Evolutionary conservation across 2,888 invertebrate genomes (phyloP).

Genomic region (Acleris cristana): DNA sequence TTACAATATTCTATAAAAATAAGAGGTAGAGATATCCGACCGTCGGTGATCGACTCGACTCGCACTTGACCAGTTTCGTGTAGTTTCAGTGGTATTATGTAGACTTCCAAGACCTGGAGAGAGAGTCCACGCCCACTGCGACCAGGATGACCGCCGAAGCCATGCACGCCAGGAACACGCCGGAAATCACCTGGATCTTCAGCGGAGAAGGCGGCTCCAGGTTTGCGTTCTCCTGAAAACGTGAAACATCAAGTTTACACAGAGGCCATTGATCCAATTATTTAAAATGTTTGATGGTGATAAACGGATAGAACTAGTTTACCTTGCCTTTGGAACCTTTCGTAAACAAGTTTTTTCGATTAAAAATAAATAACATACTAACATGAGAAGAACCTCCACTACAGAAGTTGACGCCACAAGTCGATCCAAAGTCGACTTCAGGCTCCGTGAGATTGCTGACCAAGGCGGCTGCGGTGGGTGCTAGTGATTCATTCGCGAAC

Average conservation of each 20-base stretch:
- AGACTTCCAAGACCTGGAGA: conserved; percentile 83
- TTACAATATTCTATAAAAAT: no score
- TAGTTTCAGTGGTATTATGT: background rate
- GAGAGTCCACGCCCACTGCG: conserved; percentile 90
- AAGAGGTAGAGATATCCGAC: no score
- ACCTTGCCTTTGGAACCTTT: no score
- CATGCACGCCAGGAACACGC: conserved; percentile 93
- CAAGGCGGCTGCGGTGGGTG: conserved; percentile 46
- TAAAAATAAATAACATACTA: conserved; percentile 38
- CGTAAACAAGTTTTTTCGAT: background rate
- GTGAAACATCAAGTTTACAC: no score
- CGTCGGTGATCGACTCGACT: no score
- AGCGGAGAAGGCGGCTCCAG: conserved; percentile 87
- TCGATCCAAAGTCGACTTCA: conserved; percentile 77
- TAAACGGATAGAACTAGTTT: no score
- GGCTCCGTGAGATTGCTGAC: conserved; percentile 50
- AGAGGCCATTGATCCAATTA: no score
- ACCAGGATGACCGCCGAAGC: conserved; percentile 89
- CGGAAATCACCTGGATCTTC: conserved; percentile 90
- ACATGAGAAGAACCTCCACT: conserved; percentile 78
- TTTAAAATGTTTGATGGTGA: no score
- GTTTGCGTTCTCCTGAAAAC: conserved; percentile 84
- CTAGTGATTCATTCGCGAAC: conserved; percentile 52
- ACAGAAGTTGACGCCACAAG: conserved; percentile 91
- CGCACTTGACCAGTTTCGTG: no score